Conservation (phyloP, 2,797 vertebrate genomes). For the Lycodopsis pacificus region DNA sequence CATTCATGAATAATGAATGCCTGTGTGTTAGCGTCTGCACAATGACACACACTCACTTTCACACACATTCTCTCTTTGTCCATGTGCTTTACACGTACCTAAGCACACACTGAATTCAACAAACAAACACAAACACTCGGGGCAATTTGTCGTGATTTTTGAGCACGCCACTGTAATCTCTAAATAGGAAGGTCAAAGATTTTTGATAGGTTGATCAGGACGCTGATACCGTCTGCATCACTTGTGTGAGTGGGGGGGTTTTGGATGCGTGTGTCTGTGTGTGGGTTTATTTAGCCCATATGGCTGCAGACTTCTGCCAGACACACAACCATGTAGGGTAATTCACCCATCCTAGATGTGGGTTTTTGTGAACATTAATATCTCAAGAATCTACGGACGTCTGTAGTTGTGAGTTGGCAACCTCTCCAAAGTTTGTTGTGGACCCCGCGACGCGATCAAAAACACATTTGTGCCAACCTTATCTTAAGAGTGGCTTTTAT, state of each 20-base stretch:
- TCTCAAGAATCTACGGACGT: constrained; percentile 73
- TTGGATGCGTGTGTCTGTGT: constrained; percentile 39
- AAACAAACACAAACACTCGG: constrained; percentile 62
- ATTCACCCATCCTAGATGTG: constrained; percentile 55
- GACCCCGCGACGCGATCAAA: constrained; percentile 70
- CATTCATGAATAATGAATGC: constrained; percentile 76
- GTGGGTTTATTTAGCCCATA: constrained; percentile 50
- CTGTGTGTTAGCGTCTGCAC: constrained; percentile 46
- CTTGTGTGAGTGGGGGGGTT: constrained; percentile 26
- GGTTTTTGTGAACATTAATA: constrained; percentile 73
- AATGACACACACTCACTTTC: constrained; percentile 35
- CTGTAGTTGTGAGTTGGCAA: constrained; percentile 73
- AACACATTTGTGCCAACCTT: constrained; percentile 81
- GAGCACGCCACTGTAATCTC: constrained; percentile 48
- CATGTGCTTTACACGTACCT: constrained; percentile 44
- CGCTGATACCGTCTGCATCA: constrained; percentile 65
- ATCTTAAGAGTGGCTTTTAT: constrained; percentile 79
- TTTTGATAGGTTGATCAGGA: constrained; percentile 58
- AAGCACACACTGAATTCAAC: constrained; percentile 44
- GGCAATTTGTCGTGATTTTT: constrained; percentile 72
- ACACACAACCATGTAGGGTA: constrained; percentile 73
- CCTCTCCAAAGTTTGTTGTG: constrained; percentile 67
- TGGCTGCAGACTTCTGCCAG: constrained; percentile 57
- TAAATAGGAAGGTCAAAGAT: constrained; percentile 64
- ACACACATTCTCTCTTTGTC: constrained; percentile 46